These are phyloP conservation scores for Prionace glauca DNA, from an alignment of 2,797 vertebrate species.

Conservation along the genomic window DNA sequence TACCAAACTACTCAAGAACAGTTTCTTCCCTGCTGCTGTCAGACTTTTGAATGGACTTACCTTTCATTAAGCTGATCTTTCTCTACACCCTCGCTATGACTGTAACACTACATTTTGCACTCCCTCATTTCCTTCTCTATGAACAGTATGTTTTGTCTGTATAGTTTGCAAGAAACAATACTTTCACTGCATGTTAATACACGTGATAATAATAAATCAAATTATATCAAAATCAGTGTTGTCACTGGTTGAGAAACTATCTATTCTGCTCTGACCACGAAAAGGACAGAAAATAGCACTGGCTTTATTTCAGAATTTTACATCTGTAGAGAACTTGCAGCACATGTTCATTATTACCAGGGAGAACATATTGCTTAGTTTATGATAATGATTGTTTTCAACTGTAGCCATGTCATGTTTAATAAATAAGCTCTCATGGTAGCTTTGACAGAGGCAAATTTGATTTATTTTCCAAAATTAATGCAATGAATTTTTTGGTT, in stretches of 20 bases:
- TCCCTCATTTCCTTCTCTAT: too few species aligned
- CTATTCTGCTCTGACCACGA: neutral
- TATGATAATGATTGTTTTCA: neutral
- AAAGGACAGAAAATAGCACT: neutral
- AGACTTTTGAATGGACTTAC: too few species aligned
- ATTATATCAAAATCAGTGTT: neutral
- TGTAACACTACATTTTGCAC: too few species aligned
- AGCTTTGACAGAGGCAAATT: conserved; percentile 7
- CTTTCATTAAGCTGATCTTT: too few species aligned
- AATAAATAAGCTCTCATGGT: neutral
- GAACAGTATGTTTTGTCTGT: too few species aligned
- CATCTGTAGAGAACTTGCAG: neutral
- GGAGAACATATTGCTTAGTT: neutral
- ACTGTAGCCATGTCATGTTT: neutral
- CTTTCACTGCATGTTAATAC: too few species aligned
- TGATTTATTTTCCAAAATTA: conserved; percentile 5
- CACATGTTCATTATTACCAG: neutral
- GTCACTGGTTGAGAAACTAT: neutral
- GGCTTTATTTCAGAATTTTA: neutral
- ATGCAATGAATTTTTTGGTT: neutral
- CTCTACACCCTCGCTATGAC: too few species aligned
- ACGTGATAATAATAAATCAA: too few species aligned
- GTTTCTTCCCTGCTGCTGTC: too few species aligned
- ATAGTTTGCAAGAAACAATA: too few species aligned
- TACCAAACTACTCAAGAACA: too few species aligned